Evolutionary conservation across 2,113 vertebrate genomes (phyloP), one percentile per base, ranked within the genome.

Genomic region (Callionymus lyra): DNA sequence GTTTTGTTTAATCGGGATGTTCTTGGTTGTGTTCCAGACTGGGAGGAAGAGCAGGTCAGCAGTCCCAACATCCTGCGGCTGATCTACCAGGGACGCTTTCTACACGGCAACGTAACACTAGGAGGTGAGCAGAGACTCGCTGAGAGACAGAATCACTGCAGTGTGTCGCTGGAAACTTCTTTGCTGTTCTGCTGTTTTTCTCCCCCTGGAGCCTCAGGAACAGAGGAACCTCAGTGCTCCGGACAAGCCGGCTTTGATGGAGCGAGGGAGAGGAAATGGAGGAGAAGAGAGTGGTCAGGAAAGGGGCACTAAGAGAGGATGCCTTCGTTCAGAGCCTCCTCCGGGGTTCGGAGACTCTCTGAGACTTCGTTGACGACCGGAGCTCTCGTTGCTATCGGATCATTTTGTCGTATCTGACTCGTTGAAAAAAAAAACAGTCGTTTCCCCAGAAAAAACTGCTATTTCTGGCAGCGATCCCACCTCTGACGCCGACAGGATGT

Each of bases 31-130:
- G 19, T 61, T 57, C 53, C 82, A 98, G 94, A 97, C 50, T 97
- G 94, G 93, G 93, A 95, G 76, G 91, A 97, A 75, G 94, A 98
- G 38, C 91, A 94, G 72, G 94, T 97, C 77, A 93, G 92, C 87
- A 97, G 94, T 83, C 93, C 93, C 51, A 92, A 89, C 81, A 98
- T 98, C 77, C 87, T 98, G 59, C 82, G 93, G 60, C 90, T 98
- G 76, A 97, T 98, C 89, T 98, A 95, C 87, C 94, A 98, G 87
- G 94, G 94, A 63, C 88, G 94, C 39, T 98, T 98, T 87, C 89
- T 98, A 63, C 94, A 98, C 36, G 94, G 93, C 82, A 98, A 98
- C 53, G 94, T 98, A 74, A 98, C 94, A 61, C 80, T 98, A 88
- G 94, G 94, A 95, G 94, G 94, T 98, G 85, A 73, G 71, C 60